Base-by-base conservation (phyloP, 2,888 invertebrate genomes). In the Macrophya annulata region DNA sequence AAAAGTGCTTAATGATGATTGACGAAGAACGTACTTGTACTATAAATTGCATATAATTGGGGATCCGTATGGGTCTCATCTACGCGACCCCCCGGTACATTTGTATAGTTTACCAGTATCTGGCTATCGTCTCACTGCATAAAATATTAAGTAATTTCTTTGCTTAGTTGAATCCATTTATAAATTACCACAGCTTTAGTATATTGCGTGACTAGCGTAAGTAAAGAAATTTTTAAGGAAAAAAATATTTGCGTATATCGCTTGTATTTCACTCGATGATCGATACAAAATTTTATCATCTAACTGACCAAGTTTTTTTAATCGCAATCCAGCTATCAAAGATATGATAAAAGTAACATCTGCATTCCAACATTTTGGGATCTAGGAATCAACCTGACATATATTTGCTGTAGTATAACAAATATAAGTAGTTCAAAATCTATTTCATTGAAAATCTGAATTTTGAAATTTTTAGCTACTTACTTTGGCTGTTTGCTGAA, bases 401-500 rank as follows among this genome's bases (percentile, higher is more conserved):
- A 1, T 51, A 0, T 9, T 51, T n/a, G 5, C 5, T 51, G 17
- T 6, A 17, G 17, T 51, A 51, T 51, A 5, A 51, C 6, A n/a
- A n/a, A 17, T n/a, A 1, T n/a, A 55, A 1, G 55, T 55, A n/a
- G n/a, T n/a, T n/a, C n/a, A 8, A n/a, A n/a, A n/a, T n/a, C 6
- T 55, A 8, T 55, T 6, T 55, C n/a, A n/a, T 55, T 55, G n/a
- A n/a, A n/a, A 6, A 55, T 8, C 6, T 55, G n/a, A n/a, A n/a
- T 55, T n/a, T 55, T n/a, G 55, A n/a, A 55, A 55, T 8, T 55
- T 55, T 5, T 55, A n/a, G 55, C 17, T 55, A 55, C 8, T 55
- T n/a, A 55, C 55, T n/a, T n/a, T 55, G n/a, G n/a, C 55, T n/a
- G 55, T 55, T 55, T n/a, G n/a, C n/a, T 55, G n/a, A 55, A 55